A percentile compares a stretch with the other conserved stretches of the same genome.
phyloP scores from a whole-genome alignment of 2,888 invertebrate genomes.

The Myathropa florea region DNA sequence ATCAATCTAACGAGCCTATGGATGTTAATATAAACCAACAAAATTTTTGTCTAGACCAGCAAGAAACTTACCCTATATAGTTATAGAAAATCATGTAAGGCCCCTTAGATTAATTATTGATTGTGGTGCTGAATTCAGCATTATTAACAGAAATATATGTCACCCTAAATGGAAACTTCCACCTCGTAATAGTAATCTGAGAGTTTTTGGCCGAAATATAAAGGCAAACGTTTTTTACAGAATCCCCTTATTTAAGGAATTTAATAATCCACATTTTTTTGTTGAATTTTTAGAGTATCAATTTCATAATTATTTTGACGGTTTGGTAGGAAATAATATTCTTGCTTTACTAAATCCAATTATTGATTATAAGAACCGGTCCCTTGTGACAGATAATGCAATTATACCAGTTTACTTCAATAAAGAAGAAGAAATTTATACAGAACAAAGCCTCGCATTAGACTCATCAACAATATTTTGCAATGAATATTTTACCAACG shows the following conservation, averaged over 20 bases:
- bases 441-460: neutral
- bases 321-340: too few species aligned
- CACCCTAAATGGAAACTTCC: neutral
- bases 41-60: too few species aligned
- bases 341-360: too few species aligned
- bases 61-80: too few species aligned
- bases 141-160: neutral
- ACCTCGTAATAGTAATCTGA: neutral
- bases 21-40: too few species aligned
- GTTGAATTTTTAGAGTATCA: neutral
- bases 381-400: neutral
- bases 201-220: neutral
- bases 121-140: too few species aligned
- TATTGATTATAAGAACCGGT: too few species aligned
- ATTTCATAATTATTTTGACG: neutral
- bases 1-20: neutral
- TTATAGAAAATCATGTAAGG: too few species aligned
- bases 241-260: neutral
- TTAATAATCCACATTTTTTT: neutral
- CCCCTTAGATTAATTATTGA: neutral
- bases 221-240: neutral
- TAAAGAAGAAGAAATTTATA: neutral
- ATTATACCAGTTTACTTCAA: neutral
- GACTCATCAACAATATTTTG: neutral
- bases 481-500: neutral